These are phyloP conservation scores for Limnephilus lunatus DNA, from an alignment of 2,888 invertebrate species.

Conservation along the genomic window DNA sequence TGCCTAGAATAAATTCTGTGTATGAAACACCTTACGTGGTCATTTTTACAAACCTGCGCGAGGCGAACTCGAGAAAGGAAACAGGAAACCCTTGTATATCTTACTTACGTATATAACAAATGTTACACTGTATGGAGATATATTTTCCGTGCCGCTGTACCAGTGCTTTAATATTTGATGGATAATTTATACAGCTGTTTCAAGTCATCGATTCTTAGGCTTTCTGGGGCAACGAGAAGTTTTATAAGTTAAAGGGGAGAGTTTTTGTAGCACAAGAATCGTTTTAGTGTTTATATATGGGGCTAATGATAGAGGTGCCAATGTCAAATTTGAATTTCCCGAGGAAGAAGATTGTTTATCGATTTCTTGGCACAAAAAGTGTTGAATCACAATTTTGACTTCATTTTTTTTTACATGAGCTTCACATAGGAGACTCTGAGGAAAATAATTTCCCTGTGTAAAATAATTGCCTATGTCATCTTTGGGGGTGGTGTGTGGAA, in stretches of 20 bases:
- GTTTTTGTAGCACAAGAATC: too few relatives aligned
- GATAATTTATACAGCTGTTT: not conserved
- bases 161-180: not conserved
- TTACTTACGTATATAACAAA: constrained; percentile 34
- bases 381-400: too few relatives aligned
- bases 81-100: constrained; percentile 43
- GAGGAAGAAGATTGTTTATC: too few relatives aligned
- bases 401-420: too few relatives aligned
- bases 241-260: not conserved
- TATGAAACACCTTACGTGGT: constrained; percentile 65
- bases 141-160: not conserved
- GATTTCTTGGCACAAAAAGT: too few relatives aligned
- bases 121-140: not conserved
- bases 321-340: too few relatives aligned
- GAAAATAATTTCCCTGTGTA: too few relatives aligned
- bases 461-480: too few relatives aligned
- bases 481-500: too few relatives aligned
- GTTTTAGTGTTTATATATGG: not conserved
- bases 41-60: constrained; percentile 58
- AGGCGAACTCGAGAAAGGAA: constrained; percentile 36
- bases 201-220: not conserved
- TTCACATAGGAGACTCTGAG: too few relatives aligned
- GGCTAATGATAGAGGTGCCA: too few relatives aligned
- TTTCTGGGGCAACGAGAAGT: not conserved
- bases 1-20: constrained; percentile 60